A percentile compares a stretch with the other conserved stretches of the same genome.
Evolutionary conservation across 1,140 invertebrate genomes (phyloP).

Genomic region (Drosophila ironensis): DNA sequence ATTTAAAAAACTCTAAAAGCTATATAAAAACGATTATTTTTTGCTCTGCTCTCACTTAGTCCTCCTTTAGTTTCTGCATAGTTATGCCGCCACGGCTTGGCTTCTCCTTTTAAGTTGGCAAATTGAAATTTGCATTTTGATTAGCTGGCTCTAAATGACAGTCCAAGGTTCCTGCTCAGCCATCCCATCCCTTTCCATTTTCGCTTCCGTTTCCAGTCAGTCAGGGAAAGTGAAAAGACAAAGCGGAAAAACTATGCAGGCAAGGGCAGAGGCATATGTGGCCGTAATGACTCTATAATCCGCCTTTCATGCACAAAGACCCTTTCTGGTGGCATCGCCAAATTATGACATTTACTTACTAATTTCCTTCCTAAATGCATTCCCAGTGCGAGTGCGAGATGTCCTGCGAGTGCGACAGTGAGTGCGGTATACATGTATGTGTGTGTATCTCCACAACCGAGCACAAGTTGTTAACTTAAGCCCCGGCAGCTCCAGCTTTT

Average conservation of each 20-base stretch:
- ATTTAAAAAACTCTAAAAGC: no score
- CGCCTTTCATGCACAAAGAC: conserved; percentile 56
- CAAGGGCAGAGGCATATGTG: conserved; percentile 33
- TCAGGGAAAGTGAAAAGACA: conserved; percentile 13
- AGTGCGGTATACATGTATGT: conserved; percentile 25
- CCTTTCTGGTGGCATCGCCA: conserved; percentile 49
- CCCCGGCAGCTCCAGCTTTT: conserved; percentile 50
- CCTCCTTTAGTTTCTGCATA: conserved; percentile 6
- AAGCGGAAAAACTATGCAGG: no score
- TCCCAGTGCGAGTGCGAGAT: conserved; percentile 45
- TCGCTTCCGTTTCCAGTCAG: conserved; percentile 17
- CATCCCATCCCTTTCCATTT: conserved; percentile 40
- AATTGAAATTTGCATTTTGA: conserved; percentile 80
- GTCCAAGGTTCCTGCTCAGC: conserved; percentile 9
- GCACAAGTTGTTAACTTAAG: conserved; percentile 78
- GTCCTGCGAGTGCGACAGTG: neutral
- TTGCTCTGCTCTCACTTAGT: neutral
- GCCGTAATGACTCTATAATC: conserved; percentile 71
- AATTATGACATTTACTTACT: conserved; percentile 78
- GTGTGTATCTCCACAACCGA: conserved; percentile 40
- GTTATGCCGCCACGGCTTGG: neutral
- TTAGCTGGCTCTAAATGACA: conserved; percentile 45
- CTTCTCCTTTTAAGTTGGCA: conserved; percentile 38
- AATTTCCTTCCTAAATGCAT: conserved; percentile 79
- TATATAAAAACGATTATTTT: neutral